phyloP scores from a whole-genome alignment of 2,797 vertebrate species.

The Enteromius thamalakanensis region DNA sequence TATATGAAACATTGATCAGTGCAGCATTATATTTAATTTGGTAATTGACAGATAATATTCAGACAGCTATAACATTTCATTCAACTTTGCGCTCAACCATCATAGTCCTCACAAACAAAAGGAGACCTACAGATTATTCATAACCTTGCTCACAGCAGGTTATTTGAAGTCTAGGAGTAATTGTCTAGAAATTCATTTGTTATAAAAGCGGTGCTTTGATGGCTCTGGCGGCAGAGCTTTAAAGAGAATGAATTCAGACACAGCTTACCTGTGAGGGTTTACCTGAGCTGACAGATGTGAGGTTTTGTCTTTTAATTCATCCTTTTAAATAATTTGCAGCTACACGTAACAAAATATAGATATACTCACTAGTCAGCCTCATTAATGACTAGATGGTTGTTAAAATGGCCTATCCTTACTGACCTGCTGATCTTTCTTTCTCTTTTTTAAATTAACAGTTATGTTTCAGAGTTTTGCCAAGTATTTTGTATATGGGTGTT shows the following conservation, averaged over 20 bases:
- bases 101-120: not conserved
- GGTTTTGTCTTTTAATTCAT: conserved; percentile 9
- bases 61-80: not conserved
- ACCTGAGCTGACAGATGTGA: not conserved
- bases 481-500: not conserved
- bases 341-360: not conserved
- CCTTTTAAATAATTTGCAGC: not conserved
- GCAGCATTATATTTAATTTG: not conserved
- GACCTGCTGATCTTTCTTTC: not conserved
- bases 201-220: conserved; percentile 2
- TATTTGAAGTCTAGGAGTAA: conserved; percentile 5
- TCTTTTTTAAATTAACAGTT: not conserved
- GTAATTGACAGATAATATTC: conserved; percentile 4
- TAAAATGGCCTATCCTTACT: not conserved
- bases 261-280: conserved; percentile 1
- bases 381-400: not conserved
- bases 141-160: not conserved
- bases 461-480: not conserved
- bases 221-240: not conserved
- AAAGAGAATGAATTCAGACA: conserved; percentile 1
- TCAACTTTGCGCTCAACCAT: not conserved
- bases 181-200: conserved; percentile 15
- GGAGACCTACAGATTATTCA: not conserved
- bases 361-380: not conserved
- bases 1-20: not conserved